phyloP scores from a whole-genome alignment of 2,797 vertebrate genomes.

The Bovichtus diacanthus region DNA sequence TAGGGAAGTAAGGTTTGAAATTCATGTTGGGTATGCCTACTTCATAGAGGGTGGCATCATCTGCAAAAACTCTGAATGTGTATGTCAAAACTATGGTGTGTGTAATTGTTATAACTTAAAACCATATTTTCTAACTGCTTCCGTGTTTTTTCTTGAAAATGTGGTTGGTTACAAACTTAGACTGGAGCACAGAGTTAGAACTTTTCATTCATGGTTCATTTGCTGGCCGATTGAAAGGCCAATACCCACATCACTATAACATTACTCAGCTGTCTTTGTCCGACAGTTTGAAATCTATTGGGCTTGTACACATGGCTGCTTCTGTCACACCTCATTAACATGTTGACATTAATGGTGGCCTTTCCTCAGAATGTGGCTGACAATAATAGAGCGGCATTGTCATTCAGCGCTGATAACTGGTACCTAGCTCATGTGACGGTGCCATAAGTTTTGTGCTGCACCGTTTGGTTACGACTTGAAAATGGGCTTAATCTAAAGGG shows the following conservation, averaged over 20 bases:
- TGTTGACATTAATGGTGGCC: constrained; percentile 45
- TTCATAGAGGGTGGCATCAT: constrained; percentile 1
- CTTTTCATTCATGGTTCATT: constrained; percentile 22
- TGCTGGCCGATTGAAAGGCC: constrained; percentile 22
- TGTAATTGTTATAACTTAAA: not conserved
- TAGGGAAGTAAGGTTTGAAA: not conserved
- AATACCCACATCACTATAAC: constrained; percentile 31
- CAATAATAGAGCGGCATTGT: constrained; percentile 18
- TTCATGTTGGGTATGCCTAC: not conserved
- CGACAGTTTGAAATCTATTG: constrained; percentile 33
- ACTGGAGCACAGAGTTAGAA: not conserved
- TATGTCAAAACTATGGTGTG: not conserved
- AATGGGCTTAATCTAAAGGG: not conserved
- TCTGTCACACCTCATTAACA: constrained; percentile 49
- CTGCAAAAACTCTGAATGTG: not conserved
- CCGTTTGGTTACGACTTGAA: not conserved
- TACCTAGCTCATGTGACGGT: constrained; percentile 1
- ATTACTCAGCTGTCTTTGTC: constrained; percentile 29
- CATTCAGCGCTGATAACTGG: constrained; percentile 11
- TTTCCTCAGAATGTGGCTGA: constrained; percentile 33
- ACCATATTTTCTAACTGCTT: not conserved
- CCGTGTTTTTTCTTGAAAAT: not conserved
- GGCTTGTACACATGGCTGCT: constrained; percentile 31
- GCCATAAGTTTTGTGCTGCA: not conserved
- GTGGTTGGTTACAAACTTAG: not conserved